Evolutionary conservation across 2,888 invertebrate genomes (phyloP), one percentile per base, ranked within the genome.

Genomic region (Lasioglossum leucozonium): DNA sequence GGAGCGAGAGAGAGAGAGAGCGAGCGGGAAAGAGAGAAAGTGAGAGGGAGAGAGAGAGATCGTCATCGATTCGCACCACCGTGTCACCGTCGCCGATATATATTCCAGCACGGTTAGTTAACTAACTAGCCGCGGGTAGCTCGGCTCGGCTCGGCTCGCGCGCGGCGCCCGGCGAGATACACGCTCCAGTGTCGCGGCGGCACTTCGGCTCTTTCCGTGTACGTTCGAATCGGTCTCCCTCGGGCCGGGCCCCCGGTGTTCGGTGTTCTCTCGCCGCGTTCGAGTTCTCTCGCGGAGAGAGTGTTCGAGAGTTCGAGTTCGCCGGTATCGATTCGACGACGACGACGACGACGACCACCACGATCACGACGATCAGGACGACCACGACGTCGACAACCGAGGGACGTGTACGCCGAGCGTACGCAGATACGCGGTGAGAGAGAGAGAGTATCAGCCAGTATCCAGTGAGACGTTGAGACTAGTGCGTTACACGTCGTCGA

Each of bases 291-390:
- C 11, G 10, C 51, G n/a, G 10, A 8, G 55, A n/a, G 51, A 55
- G 55, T 22, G 55, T 55, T 55, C 55, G 55, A 55, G 55, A 55
- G 55, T 55, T 55, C n/a, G 55, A 11, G 55, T 55, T 55, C n/a
- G 65, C 69, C 55, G 51, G 71, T 85, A 85, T 86, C 77, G 85
- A 84, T 84, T 85, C 85, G 77, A 72, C 55, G 55, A 55, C n/a
- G 22, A 51, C 51, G 22, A 51, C 51, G 16, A 44, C 44, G 4
- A 44, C 44, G 18, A 51, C 51, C 22, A 10, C 51, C 10, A 51
- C 51, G 51, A 3, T 3, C 2, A 34, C 34, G 34, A 34, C 34
- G 34, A 34, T 3, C 34, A n/a, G n/a, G 18, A 51, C 51, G 51
- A n/a, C 51, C 8, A 51, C 51, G 51, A n/a, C n/a, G n/a, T n/a